Evolutionary conservation across 2,797 vertebrate species (phyloP).

Genomic region (Intellagama lesueurii): DNA sequence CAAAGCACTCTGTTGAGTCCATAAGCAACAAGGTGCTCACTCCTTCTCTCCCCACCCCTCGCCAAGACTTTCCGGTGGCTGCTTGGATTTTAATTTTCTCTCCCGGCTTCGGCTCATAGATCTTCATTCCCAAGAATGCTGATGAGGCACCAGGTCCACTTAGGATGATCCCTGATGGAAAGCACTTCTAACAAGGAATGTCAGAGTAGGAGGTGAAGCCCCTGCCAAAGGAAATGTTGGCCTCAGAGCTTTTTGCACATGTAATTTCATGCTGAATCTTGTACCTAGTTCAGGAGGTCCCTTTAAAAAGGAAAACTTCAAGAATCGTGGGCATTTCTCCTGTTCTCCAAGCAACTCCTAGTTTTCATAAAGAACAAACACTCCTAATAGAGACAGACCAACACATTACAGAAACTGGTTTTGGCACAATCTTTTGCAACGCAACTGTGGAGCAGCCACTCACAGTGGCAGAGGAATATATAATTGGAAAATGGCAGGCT

Average conservation of each 20-base stretch:
- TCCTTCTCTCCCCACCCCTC: not conserved
- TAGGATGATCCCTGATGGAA: slow-evolving; percentile 25
- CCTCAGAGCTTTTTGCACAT: not conserved
- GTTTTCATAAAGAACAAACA: not conserved
- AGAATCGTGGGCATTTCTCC: not conserved
- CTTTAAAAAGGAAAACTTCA: slow-evolving; percentile 4
- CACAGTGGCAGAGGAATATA: not conserved
- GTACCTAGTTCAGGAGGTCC: not conserved
- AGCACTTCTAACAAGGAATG: slow-evolving; percentile 1
- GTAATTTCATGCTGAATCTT: slow-evolving; percentile 14
- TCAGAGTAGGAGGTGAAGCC: slow-evolving; percentile 2
- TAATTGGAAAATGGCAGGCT: not conserved
- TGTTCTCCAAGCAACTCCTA: not conserved
- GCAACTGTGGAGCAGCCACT: not conserved
- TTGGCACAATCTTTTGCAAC: not conserved
- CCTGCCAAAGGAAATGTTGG: not conserved
- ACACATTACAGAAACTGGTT: not conserved
- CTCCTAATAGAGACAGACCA: not conserved
- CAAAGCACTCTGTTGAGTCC: not conserved
- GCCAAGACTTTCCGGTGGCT: not conserved
- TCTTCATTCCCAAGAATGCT: slow-evolving; percentile 36
- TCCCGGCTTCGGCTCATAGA: not conserved
- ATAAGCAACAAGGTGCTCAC: slow-evolving; percentile 21
- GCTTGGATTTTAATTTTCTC: slow-evolving; percentile 32
- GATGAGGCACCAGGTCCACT: slow-evolving; percentile 32